Evolutionary conservation across 92 coral and sea anemone genomes (phyloP).

Genomic region (Galaxea fascicularis): DNA sequence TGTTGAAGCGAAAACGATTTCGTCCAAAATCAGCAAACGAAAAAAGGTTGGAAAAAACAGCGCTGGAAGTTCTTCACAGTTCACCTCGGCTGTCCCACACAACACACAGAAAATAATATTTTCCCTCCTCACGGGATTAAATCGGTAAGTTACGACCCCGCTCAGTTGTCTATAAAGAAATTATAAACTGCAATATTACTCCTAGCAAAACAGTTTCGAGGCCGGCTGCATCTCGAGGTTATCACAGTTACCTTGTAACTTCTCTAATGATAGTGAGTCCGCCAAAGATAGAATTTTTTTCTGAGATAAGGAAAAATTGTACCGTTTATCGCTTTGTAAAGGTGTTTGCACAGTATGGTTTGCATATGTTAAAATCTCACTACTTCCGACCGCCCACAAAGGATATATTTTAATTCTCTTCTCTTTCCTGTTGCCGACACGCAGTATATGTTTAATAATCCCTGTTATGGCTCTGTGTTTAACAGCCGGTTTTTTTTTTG

Average conservation of each 20-base stretch:
- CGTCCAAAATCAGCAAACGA: background rate
- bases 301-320: background rate
- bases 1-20: background rate
- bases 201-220: background rate
- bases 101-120: background rate
- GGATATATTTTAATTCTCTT: background rate
- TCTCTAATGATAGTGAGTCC: background rate
- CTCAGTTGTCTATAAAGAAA: conserved; percentile 3
- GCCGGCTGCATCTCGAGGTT: conserved; percentile 6
- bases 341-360: background rate
- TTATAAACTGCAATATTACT: background rate
- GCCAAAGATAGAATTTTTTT: background rate
- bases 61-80: background rate
- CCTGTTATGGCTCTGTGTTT: background rate
- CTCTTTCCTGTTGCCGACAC: background rate
- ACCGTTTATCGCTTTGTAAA: conserved; percentile 9
- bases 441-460: background rate
- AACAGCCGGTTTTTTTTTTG: conserved; percentile 8
- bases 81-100: background rate
- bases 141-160: background rate
- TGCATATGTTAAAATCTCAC: conserved; percentile 13
- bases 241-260: conserved; percentile 7
- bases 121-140: conserved; percentile 1
- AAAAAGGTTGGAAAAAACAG: background rate
- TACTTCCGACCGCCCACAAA: conserved; percentile 34